Conservation (phyloP, 2,797 vertebrate genomes). For the Clarias fuscus region DNA sequence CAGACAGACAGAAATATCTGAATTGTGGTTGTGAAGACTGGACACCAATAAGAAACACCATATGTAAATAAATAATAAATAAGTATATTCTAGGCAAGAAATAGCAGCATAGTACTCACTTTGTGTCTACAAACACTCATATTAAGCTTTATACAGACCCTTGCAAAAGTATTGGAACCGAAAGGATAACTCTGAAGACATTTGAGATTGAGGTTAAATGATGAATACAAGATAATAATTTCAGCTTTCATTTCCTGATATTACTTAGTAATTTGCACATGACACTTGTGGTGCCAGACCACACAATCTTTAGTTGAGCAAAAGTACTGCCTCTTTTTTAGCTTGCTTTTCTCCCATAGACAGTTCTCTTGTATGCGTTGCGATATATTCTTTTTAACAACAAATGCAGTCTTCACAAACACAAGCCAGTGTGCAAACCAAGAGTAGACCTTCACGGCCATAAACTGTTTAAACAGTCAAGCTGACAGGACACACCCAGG, state of each 20-base stretch:
- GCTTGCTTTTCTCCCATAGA: neutral
- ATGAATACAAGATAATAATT: neutral
- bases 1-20: slow-evolving; percentile 3
- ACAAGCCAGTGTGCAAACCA: neutral
- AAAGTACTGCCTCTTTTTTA: neutral
- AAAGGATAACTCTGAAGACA: neutral
- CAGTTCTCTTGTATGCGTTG: neutral
- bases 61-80: slow-evolving; percentile 17
- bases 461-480: neutral
- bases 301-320: neutral
- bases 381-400: neutral
- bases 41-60: neutral
- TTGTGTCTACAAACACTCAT: neutral
- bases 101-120: neutral
- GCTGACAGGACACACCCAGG: neutral
- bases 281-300: neutral
- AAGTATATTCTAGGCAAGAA: slow-evolving; percentile 3
- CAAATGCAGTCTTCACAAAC: neutral
- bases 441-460: neutral
- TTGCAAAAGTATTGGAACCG: neutral
- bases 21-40: neutral
- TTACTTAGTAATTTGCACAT: neutral
- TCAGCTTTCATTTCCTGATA: neutral
- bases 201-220: neutral
- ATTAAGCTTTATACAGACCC: neutral